Base-by-base conservation (phyloP, 2,888 invertebrate genomes). In the Lamellibrachia satsuma region DNA sequence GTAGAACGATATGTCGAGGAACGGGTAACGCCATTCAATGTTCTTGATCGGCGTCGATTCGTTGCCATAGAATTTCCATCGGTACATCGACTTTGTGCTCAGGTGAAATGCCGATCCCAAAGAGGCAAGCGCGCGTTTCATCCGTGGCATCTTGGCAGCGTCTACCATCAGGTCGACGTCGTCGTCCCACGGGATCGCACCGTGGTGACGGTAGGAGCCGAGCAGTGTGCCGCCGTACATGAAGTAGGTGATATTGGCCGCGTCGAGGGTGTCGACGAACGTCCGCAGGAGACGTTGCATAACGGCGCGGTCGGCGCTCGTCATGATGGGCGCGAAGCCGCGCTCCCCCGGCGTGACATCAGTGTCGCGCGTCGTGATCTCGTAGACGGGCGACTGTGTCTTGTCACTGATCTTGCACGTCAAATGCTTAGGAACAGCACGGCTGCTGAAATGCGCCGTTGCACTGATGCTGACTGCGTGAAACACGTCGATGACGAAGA, bases 1-100 rank as follows among this genome's bases (percentile, higher is more conserved):
- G 39, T 91, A 91, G 52, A 91, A 91, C 51, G 52, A 52, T 52
- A 91, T 91, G 39, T 91, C 91, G 15, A 91, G 52, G 7, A 91
- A 91, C 7, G 91, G 91, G 52, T 91, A 91, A 52, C 15, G 11
- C 91, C 91, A 91, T 11, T 27, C 22, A 27, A 39, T 6, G 75
- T n/a, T n/a, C 3, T 75, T 75, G 75, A 75, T 75, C n/a, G 75
- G 75, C 22, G 15, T 75, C 15, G 75, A 75, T 75, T 75, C 75
- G 75, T 75, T 75, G 75, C 75, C n/a, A 6, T 75, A 75, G 75
- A 75, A 75, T n/a, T 75, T 75, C 75, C 75, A 75, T 22, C 75
- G 15, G 3, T 75, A 22, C 55, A 9, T 55, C 11, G 15, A 60
- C 11, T 1, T 22, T 9, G 22, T 75, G 75, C 22, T 6, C 22